Conservation (phyloP, 2,113 vertebrate species). For the Ibidorhyncha struthersii region DNA sequence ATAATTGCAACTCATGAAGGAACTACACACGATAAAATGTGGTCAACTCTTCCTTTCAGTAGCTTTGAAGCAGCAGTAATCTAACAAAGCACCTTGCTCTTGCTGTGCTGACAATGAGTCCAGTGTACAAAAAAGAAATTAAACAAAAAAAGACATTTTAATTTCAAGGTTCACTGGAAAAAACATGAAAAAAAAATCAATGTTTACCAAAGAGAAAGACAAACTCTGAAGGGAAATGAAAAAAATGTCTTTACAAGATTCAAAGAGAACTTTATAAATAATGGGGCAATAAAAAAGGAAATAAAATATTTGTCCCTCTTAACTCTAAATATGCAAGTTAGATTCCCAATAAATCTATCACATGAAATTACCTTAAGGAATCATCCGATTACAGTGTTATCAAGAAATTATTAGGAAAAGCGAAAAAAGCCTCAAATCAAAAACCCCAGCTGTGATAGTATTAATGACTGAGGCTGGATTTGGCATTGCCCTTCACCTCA, state of each 20-base stretch:
- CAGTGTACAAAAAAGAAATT: constrained; percentile 35
- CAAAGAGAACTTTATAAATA: constrained; percentile 52
- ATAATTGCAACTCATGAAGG: not conserved
- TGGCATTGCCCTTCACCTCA: accelerated
- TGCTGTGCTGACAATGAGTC: constrained; percentile 51
- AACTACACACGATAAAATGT: not conserved
- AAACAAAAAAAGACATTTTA: constrained; percentile 70
- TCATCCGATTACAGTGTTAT: constrained; percentile 24
- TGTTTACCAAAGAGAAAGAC: constrained; percentile 68
- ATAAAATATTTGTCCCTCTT: constrained; percentile 2
- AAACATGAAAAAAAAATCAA: constrained; percentile 55
- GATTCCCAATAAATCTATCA: constrained; percentile 34
- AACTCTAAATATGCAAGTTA: constrained; percentile 31
- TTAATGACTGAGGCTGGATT: not conserved
- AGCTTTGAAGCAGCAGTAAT: constrained; percentile 59
- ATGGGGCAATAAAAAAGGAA: constrained; percentile 32
- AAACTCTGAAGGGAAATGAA: constrained; percentile 63
- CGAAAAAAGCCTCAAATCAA: not conserved
- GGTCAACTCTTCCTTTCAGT: constrained; percentile 26
- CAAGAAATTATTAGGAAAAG: not conserved
- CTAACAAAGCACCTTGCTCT: constrained; percentile 40
- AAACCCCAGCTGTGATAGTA: not conserved
- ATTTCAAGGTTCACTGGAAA: constrained; percentile 72
- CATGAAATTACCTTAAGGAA: not conserved
- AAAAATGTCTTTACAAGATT: constrained; percentile 60